Percentiles rank a stretch among this genome's conserved stretches.
Conservation (phyloP, 1,140 invertebrate genomes). For the Zaprionus davidi region DNA sequence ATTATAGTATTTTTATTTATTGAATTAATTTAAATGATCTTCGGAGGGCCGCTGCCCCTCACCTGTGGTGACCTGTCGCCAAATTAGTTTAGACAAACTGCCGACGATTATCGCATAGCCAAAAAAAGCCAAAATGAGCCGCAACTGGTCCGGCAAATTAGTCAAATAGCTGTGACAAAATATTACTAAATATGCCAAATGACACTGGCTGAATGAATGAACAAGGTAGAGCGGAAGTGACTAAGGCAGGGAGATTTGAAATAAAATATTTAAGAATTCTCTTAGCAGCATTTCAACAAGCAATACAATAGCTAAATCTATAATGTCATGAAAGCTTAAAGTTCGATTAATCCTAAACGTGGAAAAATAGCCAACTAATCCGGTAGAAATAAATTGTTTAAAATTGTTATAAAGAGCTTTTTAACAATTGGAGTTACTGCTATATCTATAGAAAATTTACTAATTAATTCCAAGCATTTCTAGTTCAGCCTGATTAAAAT, state of each 20-base stretch:
- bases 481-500: neutral
- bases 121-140: conserved; percentile 19
- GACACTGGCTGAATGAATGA: conserved; percentile 21
- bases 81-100: conserved; percentile 57
- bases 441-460: no score
- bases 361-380: no score
- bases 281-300: neutral
- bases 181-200: conserved; percentile 32
- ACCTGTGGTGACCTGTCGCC: conserved; percentile 38
- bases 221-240: neutral
- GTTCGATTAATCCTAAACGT: neutral
- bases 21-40: conserved; percentile 54
- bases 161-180: conserved; percentile 43
- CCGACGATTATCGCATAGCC: conserved; percentile 43
- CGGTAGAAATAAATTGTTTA: no score
- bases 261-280: no score
- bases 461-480: neutral
- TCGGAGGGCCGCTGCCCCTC: neutral
- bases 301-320: neutral
- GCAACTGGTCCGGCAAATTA: conserved; percentile 38
- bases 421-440: no score
- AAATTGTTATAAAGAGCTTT: no score
- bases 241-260: neutral
- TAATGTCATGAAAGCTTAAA: neutral
- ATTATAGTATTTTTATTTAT: conserved; percentile 37